Conservation (phyloP, 2,113 vertebrate species). For the Manacus vitellinus region DNA sequence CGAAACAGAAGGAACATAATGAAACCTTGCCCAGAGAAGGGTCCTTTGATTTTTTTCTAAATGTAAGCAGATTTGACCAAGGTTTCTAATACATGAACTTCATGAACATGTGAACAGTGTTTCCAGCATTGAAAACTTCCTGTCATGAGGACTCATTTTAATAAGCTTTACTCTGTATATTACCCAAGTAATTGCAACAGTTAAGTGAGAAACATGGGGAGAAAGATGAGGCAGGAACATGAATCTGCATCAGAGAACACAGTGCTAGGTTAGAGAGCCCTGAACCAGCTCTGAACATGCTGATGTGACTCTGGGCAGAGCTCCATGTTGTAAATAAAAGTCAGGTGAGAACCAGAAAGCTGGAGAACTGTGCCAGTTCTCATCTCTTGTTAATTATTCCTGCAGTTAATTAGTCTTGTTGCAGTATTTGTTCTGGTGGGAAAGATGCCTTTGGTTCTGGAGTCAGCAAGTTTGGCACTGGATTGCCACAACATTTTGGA, state of each 20-base stretch:
- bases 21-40: background rate
- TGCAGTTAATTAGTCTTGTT: background rate
- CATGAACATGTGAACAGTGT: background rate
- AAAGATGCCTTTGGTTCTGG: background rate
- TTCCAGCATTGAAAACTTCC: background rate
- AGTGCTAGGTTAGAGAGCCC: background rate
- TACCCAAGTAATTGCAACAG: background rate
- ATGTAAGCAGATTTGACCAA: background rate
- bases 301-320: background rate
- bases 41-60: background rate
- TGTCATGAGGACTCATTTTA: background rate
- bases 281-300: background rate
- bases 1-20: background rate
- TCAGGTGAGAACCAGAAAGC: background rate
- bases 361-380: background rate
- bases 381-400: background rate
- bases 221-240: accelerated
- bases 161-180: background rate
- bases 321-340: background rate
- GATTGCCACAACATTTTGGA: background rate
- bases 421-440: background rate
- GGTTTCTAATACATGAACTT: background rate
- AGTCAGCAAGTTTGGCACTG: background rate
- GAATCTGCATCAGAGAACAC: background rate
- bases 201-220: background rate